A percentile compares a stretch with the other conserved stretches of the same genome.
Conservation (phyloP, 2,888 invertebrate species). For the Latrodectus hesperus region DNA sequence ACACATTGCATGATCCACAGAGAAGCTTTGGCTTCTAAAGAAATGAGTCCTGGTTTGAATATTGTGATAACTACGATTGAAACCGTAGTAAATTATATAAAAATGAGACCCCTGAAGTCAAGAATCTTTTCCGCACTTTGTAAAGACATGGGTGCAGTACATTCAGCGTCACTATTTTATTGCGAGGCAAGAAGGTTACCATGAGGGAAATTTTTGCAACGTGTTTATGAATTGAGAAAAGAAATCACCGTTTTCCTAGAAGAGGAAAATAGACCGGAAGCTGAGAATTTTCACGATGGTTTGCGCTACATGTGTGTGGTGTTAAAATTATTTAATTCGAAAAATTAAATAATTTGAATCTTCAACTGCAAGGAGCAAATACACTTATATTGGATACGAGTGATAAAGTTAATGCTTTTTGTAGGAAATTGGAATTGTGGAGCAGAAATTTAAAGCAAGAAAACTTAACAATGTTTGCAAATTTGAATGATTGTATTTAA, state of each 20-base stretch:
- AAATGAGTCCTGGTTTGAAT: slow-evolving; percentile 38
- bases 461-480: slow-evolving; percentile 57
- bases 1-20: slow-evolving; percentile 41
- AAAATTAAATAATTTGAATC: too few relatives aligned
- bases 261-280: slow-evolving; percentile 47
- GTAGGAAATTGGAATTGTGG: slow-evolving; percentile 59
- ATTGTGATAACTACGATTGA: slow-evolving; percentile 27
- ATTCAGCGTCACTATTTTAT: slow-evolving; percentile 39
- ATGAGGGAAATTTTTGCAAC: slow-evolving; percentile 31
- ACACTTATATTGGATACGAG: too few relatives aligned
- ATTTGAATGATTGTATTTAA: not conserved
- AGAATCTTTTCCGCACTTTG: slow-evolving; percentile 36
- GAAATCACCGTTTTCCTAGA: slow-evolving; percentile 49
- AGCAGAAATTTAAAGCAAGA: slow-evolving; percentile 55
- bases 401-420: slow-evolving; percentile 57
- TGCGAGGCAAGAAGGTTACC: slow-evolving; percentile 33
- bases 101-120: slow-evolving; percentile 38
- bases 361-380: too few relatives aligned
- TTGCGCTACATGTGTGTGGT: too few relatives aligned
- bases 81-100: slow-evolving; percentile 43
- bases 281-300: slow-evolving; percentile 51
- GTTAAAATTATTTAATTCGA: too few relatives aligned
- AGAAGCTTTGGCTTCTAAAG: slow-evolving; percentile 31
- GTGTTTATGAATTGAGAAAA: slow-evolving; percentile 32
- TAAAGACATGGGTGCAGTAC: slow-evolving; percentile 35